Evolutionary conservation across 2,113 vertebrate species (phyloP), one percentile per base, ranked within the genome.

Genomic region (Nothocercus julius): DNA sequence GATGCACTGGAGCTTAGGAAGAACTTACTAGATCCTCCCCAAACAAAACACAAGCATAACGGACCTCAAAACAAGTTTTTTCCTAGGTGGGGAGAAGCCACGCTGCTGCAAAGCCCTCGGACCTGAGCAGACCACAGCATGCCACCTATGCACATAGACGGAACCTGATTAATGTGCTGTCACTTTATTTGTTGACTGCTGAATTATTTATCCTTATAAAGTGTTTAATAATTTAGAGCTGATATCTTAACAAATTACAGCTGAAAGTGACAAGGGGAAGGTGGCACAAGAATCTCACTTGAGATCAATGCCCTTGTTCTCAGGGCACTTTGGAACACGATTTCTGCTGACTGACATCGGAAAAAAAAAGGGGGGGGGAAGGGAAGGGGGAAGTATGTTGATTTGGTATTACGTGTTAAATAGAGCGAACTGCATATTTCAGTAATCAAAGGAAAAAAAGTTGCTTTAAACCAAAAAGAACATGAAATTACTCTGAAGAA

Each of bases 121-220:
- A 93, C 96, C 92, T 95, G 90, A 93, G 96, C 94, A 92, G 93
- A 95, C 96, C 96, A 89, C 94, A 91, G 92, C 86, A 63, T 93
- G 95, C 93, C 95, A 97, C 96, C 96, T 95, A 96, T 68, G 88
- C 82, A 88, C 96, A 92, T 61, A 70, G 92, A 97, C 92, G 3
- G 72, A 61, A 82, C 82, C 98, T 99, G 98, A 99, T 99, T 98
- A 99, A 99, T 98, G 98, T 98, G 97, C 98, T 98, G 98, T 98
- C 98, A 98, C 97, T 97, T 98, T 95, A 97, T 98, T 98, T 99
- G 98, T 98, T 98, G 98, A 98, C 98, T 98, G 97, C 98, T 98
- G 98, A 98, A 99, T 99, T 99, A 99, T 99, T 99, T 98, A 99
- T 98, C 98, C 97, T 98, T 98, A 98, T 98, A 98, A 97, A 97